These are phyloP conservation scores for Daboia siamensis DNA, from an alignment of 2,113 vertebrate species.

Conservation along the genomic window DNA sequence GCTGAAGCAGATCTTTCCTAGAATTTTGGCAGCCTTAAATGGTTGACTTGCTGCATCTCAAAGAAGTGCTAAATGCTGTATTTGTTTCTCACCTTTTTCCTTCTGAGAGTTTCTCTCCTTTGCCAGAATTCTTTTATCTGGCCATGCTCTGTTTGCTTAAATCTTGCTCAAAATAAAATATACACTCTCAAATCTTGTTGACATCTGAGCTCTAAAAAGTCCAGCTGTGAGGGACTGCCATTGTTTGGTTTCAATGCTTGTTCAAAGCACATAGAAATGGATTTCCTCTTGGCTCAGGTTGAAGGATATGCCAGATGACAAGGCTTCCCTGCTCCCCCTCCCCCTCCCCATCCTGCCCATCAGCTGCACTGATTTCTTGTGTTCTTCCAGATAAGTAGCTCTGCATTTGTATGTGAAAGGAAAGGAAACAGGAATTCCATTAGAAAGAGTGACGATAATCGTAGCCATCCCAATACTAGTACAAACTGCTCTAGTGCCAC, in stretches of 20 bases:
- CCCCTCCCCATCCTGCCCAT: constrained; percentile 19
- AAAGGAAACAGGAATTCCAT: constrained; percentile 77
- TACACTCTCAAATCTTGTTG: constrained; percentile 43
- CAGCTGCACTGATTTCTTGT: constrained; percentile 54
- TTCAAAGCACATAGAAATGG: constrained; percentile 55
- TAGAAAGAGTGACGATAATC: constrained; percentile 68
- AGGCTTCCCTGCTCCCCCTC: constrained; percentile 34
- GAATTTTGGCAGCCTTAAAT: not conserved
- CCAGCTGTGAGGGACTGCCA: constrained; percentile 60
- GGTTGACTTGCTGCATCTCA: not conserved
- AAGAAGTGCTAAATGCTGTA: not conserved
- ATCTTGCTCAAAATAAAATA: constrained; percentile 56
- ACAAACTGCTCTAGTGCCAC: constrained; percentile 48
- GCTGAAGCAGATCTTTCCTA: not conserved
- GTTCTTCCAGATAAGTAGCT: constrained; percentile 57
- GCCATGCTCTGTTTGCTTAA: constrained; percentile 46
- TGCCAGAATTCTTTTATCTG: constrained; percentile 37
- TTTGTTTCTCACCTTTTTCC: not conserved
- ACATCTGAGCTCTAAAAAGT: constrained; percentile 55
- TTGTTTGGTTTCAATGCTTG: constrained; percentile 65
- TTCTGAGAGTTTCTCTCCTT: constrained; percentile 36
- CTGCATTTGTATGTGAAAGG: constrained; percentile 58
- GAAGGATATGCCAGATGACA: constrained; percentile 63
- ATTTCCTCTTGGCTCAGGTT: constrained; percentile 69
- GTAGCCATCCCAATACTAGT: constrained; percentile 41